These are phyloP conservation scores for Nymphicus hollandicus DNA, from an alignment of 2,113 vertebrate genomes.

Conservation along the genomic window DNA sequence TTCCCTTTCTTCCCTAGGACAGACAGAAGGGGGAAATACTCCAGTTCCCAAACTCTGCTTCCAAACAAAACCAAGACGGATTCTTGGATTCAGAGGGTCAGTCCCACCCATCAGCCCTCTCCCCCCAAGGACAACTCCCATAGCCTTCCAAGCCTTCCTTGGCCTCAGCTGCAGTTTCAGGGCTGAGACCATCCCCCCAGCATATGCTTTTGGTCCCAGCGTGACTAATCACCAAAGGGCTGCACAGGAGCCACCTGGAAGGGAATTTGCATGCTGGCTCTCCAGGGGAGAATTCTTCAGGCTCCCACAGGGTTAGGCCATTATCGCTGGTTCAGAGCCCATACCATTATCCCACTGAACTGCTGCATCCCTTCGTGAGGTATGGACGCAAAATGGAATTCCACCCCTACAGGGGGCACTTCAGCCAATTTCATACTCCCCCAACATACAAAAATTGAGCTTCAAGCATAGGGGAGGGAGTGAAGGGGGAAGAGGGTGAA, in stretches of 20 bases:
- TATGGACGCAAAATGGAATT: constrained; percentile 47
- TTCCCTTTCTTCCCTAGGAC: neutral
- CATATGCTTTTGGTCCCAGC: constrained; percentile 30
- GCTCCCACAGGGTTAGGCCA: constrained; percentile 61
- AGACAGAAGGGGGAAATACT: neutral
- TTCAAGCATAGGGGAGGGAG: neutral
- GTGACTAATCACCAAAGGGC: constrained; percentile 71
- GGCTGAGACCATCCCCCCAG: constrained; percentile 6
- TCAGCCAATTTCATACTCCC: constrained; percentile 52
- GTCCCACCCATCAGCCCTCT: neutral
- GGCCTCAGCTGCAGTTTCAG: constrained; percentile 33
- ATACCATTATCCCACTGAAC: constrained; percentile 54
- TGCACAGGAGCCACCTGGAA: constrained; percentile 63
- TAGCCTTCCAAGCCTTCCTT: neutral
- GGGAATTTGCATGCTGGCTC: constrained; percentile 64
- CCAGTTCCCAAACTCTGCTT: neutral
- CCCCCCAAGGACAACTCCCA: neutral
- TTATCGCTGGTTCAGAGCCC: constrained; percentile 56
- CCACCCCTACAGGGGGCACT: constrained; percentile 47
- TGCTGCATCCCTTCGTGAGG: constrained; percentile 27
- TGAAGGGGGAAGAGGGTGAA: neutral
- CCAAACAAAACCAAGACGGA: neutral
- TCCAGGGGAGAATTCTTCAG: constrained; percentile 68
- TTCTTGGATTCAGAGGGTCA: neutral
- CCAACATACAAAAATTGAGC: constrained; percentile 50